These are phyloP conservation scores for Pentalonia nigronervosa DNA, from an alignment of 1,140 invertebrate species.

Conservation along the genomic window DNA sequence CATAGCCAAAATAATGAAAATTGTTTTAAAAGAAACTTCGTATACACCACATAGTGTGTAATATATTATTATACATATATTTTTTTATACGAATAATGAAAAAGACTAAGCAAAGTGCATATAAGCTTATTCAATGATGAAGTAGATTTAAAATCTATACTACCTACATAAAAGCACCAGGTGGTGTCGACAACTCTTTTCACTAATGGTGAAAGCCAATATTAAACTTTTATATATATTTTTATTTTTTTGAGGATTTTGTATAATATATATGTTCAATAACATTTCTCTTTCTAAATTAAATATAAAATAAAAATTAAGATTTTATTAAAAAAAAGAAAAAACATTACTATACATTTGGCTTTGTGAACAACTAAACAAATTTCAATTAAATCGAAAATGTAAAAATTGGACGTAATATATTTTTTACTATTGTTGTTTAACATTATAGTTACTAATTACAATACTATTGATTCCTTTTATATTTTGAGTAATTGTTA, in stretches of 20 bases:
- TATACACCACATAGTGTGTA: background rate
- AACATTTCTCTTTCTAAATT: slow-evolving; percentile 11
- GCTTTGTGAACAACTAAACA: background rate
- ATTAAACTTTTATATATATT: slow-evolving; percentile 24
- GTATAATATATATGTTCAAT: background rate
- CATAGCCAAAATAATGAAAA: too few species aligned
- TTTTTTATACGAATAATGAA: slow-evolving; percentile 9
- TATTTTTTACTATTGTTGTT: background rate
- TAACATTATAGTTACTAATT: background rate
- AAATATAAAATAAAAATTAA: background rate
- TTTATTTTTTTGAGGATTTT: background rate
- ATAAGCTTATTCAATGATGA: background rate
- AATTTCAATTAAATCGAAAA: background rate
- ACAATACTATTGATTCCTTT: background rate
- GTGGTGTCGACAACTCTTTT: slow-evolving; percentile 35
- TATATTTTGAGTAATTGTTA: background rate
- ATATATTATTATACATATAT: background rate
- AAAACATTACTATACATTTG: background rate
- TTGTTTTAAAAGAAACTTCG: too few species aligned
- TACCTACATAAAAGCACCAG: background rate
- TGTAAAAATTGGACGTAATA: background rate
- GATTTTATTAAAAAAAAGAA: background rate
- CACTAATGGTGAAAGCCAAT: slow-evolving; percentile 16
- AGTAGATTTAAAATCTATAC: slow-evolving; percentile 47
- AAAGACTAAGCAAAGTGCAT: slow-evolving; percentile 7